phyloP scores from a whole-genome alignment of 2,797 vertebrate genomes.

The Melopsittacus undulatus region DNA sequence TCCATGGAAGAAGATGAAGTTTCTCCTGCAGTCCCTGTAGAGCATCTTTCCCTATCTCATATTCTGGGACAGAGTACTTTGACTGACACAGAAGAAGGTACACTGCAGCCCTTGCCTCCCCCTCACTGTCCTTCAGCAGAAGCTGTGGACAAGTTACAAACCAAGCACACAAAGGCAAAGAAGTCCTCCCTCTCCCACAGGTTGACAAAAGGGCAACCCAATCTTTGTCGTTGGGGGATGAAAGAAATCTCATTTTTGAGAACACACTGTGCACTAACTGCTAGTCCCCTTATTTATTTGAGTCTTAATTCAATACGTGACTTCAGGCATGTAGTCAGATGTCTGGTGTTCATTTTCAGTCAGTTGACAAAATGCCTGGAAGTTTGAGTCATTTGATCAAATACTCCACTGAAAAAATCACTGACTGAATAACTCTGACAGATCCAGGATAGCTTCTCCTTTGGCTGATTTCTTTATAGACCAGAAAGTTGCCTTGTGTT shows the following conservation, averaged over 20 bases:
- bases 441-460: constrained; percentile 22
- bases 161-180: neutral
- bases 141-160: neutral
- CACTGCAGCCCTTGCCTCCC: neutral
- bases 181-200: neutral
- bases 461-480: constrained; percentile 10
- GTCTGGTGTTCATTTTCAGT: constrained; percentile 54
- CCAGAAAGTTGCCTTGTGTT: neutral
- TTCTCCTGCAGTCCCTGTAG: neutral
- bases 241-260: constrained; percentile 31
- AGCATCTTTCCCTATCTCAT: neutral
- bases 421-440: constrained; percentile 31
- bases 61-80: neutral
- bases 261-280: neutral
- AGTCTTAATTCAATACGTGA: constrained; percentile 42
- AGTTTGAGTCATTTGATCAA: constrained; percentile 63
- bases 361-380: constrained; percentile 60
- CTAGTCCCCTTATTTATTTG: constrained; percentile 17
- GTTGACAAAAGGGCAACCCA: neutral
- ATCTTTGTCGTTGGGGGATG: neutral
- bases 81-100: neutral
- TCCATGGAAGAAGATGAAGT: neutral
- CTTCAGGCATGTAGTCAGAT: constrained; percentile 32
- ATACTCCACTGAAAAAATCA: constrained; percentile 42
- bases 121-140: neutral